Base-by-base conservation (phyloP, 2,888 invertebrate genomes). In the Halictus ligatus region DNA sequence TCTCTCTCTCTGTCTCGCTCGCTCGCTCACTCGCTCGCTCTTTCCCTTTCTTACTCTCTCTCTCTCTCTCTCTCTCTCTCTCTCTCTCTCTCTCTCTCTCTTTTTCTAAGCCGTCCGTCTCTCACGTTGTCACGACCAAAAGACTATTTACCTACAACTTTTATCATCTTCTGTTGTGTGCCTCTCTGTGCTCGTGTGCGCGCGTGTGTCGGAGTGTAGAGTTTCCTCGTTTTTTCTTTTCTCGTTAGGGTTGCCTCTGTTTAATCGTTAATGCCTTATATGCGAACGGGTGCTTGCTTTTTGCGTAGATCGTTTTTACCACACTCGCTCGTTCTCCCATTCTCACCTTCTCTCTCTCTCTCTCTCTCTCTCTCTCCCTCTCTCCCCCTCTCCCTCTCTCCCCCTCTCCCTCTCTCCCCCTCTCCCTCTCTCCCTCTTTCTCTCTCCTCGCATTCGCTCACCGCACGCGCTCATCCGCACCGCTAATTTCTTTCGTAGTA, bases 401-500 rank as follows among this genome's bases (percentile, higher is more conserved):
- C 12, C 69, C 7, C 1, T 0, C 0, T 6, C 15, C 35, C 15
- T 64, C 13, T n/a, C 29, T 13, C 64, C 6, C 25, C 35, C n/a
- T 40, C 7, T 8, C 29, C 0, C 13, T 21, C 40, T 40, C 7
- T 72, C 7, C 25, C 46, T n/a, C 21, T 40, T 35, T 7, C n/a
- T 15, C 71, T 15, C 13, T 15, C 13, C 71, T n/a, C 72, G 21
- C 77, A 67, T 50, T 50, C 77, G 67, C 50, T 71, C 25, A 67
- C 76, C 48, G 21, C 54, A 77, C 58, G 83, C 71, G 35, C 79
- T 81, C 81, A 2, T 48, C 85, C 77, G 75, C 80, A 76, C 80
- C 46, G n/a, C 75, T 60, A 43, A 40, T 83, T 71, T 46, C 73
- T 72, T 54, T 29, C 54, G 71, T 43, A 46, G 72, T 58, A 73